phyloP scores from a whole-genome alignment of 1,140 invertebrate species.

The Brachionus manjavacas region DNA sequence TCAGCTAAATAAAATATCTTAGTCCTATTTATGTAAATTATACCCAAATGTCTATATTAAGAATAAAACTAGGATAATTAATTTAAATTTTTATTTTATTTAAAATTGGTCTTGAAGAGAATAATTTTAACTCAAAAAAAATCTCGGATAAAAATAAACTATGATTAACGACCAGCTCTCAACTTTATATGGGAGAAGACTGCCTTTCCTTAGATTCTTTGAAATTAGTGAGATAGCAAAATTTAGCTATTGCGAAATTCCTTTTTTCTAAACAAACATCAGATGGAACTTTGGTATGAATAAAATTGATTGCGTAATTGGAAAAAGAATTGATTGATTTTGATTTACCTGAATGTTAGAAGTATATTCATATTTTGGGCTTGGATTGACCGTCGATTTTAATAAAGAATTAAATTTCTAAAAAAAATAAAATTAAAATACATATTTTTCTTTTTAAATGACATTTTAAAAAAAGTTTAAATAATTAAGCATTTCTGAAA shows the following conservation, averaged over 20 bases:
- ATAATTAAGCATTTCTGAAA: not conserved
- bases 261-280: not conserved
- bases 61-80: conserved; percentile 17
- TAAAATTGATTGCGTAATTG: not conserved
- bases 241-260: not conserved
- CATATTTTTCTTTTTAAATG: not conserved
- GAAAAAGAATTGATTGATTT: not conserved
- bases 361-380: not conserved
- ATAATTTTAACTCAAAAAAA: not conserved
- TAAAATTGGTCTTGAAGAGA: not conserved
- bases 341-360: conserved; percentile 24
- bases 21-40: conserved; percentile 12
- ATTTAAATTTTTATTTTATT: not conserved
- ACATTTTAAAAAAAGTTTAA: not conserved
- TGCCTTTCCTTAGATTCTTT: not conserved
- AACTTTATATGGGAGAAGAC: not conserved
- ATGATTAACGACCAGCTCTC: not conserved
- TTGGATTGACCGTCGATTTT: not conserved
- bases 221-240: not conserved
- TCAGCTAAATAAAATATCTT: not conserved
- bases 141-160: not conserved
- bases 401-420: not conserved
- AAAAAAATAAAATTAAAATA: not conserved
- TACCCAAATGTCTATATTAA: not conserved
- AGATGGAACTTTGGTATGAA: not conserved